These are phyloP conservation scores for Syngnathoides biaculeatus DNA, from an alignment of 2,113 vertebrate genomes.

Conservation along the genomic window DNA sequence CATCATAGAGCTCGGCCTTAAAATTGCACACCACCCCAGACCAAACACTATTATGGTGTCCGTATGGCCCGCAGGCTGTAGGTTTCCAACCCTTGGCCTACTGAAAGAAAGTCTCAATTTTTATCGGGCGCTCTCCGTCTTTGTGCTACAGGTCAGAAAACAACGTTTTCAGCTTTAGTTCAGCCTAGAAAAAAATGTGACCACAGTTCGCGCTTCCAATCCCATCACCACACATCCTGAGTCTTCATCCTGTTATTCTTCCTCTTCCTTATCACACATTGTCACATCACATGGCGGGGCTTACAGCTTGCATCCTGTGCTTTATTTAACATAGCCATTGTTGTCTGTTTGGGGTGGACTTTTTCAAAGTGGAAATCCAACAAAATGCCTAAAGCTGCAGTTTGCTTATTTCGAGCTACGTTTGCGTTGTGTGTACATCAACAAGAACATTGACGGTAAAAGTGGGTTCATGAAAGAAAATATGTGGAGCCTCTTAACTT, in stretches of 20 bases:
- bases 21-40: neutral
- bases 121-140: neutral
- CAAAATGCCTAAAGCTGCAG: conserved; percentile 4
- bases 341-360: conserved; percentile 7
- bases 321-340: conserved; percentile 35
- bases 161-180: too few relatives aligned
- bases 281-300: conserved; percentile 45
- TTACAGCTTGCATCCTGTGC: conserved; percentile 56
- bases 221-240: conserved; percentile 52
- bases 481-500: neutral
- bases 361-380: conserved; percentile 6
- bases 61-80: neutral
- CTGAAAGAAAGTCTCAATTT: conserved; percentile 10
- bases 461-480: conserved; percentile 25
- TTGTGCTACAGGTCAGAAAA: neutral
- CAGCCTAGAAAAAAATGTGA: conserved; percentile 4
- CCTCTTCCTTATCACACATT: conserved; percentile 49
- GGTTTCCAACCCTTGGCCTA: neutral
- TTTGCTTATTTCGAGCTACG: conserved; percentile 8
- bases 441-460: conserved; percentile 3
- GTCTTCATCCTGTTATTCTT: conserved; percentile 69
- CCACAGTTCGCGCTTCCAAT: conserved; percentile 4
- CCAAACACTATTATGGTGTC: neutral
- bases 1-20: conserved; percentile 14
- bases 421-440: neutral